phyloP scores from a whole-genome alignment of 1,140 invertebrate genomes.

The Drosophila pachea region DNA sequence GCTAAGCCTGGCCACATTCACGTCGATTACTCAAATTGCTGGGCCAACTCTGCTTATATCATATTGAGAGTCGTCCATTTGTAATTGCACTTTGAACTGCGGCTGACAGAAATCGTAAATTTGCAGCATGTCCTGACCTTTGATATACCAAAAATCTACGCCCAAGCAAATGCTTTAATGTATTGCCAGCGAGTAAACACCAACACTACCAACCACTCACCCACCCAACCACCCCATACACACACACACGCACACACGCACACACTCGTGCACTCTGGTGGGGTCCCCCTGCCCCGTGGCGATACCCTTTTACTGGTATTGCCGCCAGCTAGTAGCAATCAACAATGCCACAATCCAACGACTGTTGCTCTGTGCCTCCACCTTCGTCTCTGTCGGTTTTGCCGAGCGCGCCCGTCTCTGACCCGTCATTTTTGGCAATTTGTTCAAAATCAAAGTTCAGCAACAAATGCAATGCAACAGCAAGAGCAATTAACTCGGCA shows the following conservation, averaged over 20 bases:
- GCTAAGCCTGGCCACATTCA: no score
- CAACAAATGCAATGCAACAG: constrained; percentile 76
- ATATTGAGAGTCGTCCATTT: not conserved
- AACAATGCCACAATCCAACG: constrained; percentile 49
- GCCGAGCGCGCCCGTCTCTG: not conserved
- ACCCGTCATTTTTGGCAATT: constrained; percentile 64
- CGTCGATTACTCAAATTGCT: no score
- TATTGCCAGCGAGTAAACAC: constrained; percentile 20
- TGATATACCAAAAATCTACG: constrained; percentile 41
- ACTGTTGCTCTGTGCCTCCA: constrained; percentile 46
- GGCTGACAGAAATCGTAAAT: constrained; percentile 36
- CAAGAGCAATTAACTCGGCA: constrained; percentile 72
- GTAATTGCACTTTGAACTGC: constrained; percentile 27
- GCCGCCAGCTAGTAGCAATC: constrained; percentile 50
- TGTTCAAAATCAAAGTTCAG: constrained; percentile 74
- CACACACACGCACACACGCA: no score
- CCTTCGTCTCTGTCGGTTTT: constrained; percentile 4
- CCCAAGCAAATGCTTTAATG: constrained; percentile 36
- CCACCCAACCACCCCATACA: not conserved
- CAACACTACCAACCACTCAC: not conserved
- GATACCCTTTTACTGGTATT: not conserved
- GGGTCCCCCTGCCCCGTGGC: not conserved
- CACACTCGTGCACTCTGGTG: not conserved
- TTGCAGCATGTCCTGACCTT: constrained; percentile 42
- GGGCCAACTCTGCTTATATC: not conserved